These are phyloP conservation scores for Natator depressus DNA, from an alignment of 2,113 vertebrate species.

Conservation along the genomic window DNA sequence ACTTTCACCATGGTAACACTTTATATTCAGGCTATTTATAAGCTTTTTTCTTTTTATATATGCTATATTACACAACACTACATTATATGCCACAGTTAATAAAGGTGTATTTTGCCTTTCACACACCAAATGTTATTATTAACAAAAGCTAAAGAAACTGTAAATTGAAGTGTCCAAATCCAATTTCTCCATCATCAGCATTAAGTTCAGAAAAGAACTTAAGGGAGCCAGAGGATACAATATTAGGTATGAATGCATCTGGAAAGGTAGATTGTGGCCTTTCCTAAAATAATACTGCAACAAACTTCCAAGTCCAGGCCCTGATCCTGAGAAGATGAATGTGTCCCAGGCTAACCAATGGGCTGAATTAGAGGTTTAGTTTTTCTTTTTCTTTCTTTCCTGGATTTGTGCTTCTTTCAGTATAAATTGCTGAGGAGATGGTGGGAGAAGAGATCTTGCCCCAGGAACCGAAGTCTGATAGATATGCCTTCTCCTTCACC, in stretches of 20 bases:
- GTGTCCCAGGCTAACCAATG: background rate
- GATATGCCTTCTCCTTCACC: background rate
- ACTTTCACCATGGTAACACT: background rate
- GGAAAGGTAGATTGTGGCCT: rapidly evolving
- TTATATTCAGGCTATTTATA: background rate
- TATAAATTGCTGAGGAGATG: background rate
- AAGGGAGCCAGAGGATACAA: background rate
- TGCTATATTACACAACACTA: background rate
- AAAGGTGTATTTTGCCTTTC: background rate
- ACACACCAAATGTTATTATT: background rate
- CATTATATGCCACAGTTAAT: background rate
- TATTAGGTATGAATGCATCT: background rate
- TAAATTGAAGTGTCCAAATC: background rate
- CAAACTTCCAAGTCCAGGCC: rapidly evolving
- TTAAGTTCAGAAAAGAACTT: background rate
- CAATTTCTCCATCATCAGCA: background rate
- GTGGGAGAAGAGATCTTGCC: background rate
- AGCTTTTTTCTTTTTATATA: background rate
- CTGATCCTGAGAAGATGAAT: rapidly evolving
- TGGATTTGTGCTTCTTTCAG: background rate
- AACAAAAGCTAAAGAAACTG: background rate
- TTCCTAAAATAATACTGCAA: background rate
- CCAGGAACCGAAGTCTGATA: background rate
- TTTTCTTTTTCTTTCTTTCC: background rate
- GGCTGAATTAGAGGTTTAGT: background rate